Evolutionary conservation across 2,888 invertebrate genomes (phyloP).

Genomic region (Conistra vaccinii): DNA sequence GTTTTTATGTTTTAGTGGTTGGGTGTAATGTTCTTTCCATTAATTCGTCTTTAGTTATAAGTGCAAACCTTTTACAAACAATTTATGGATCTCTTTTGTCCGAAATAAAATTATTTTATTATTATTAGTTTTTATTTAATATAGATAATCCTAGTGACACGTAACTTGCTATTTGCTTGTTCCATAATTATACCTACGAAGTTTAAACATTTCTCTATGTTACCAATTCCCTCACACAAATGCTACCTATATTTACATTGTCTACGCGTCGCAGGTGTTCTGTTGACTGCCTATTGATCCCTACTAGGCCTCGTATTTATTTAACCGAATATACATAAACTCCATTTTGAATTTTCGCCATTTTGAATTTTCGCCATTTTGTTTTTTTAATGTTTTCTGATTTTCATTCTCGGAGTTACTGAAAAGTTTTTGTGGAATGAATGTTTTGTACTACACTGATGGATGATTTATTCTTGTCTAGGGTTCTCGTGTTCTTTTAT

Average conservation of each 20-base stretch:
- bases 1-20: neutral
- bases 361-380: slow-evolving; percentile 6
- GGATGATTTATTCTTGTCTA: slow-evolving; percentile 18
- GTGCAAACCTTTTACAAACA: neutral
- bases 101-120: neutral
- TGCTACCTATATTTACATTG: slow-evolving; percentile 30
- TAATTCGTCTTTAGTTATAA: neutral
- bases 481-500: neutral
- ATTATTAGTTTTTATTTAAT: too few relatives aligned
- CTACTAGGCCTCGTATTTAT: slow-evolving; percentile 27
- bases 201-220: slow-evolving; percentile 21
- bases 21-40: neutral
- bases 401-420: neutral
- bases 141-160: too few relatives aligned
- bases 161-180: too few relatives aligned
- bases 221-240: slow-evolving; percentile 9
- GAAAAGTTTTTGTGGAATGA: neutral
- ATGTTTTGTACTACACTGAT: neutral
- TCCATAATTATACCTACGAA: neutral
- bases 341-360: slow-evolving; percentile 20
- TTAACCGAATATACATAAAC: neutral
- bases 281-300: slow-evolving; percentile 40
- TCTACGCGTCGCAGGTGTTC: slow-evolving; percentile 1
- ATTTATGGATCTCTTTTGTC: neutral
- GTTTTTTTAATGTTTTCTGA: slow-evolving; percentile 4